Base-by-base conservation (phyloP, 2,888 invertebrate species). In the Chrysina gloriosa region DNA sequence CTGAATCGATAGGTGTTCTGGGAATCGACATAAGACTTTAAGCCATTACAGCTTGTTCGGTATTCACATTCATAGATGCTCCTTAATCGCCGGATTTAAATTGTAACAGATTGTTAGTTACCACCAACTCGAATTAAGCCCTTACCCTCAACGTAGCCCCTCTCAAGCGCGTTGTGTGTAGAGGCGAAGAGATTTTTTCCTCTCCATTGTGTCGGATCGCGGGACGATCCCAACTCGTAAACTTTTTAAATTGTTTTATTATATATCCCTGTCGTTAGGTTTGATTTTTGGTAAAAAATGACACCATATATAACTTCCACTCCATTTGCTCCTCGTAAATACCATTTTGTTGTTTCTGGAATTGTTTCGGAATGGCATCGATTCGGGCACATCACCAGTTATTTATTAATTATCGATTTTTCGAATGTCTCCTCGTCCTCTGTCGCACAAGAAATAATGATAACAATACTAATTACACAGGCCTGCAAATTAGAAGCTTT, bases 11-110 rank as follows among this genome's bases (percentile, higher is more conserved):
- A 71, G 72, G 71, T 71, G 72, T 70, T 72, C 69, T 66, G 74
- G 72, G 73, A 74, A 72, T 73, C 72, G 70, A 70, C 72, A 73
- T 75, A 75, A 75, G 75, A 74, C 75, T 65, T 68, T 74, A 74
- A 74, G 73, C 74, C 69, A 68, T 61, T 69, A 39, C 52, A 68
- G 70, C 70, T 64, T 72, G 72, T 72, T 72, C 72, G 72, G 71
- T 68, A 72, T 65, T 70, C 69, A 67, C 65, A 70, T 61, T 72
- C 69, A 70, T 69, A 70, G 68, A 71, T 68, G 68, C 58, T 69
- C 23, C 70, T 72, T 72, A 72, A 72, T 72, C 72, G 66, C 69
- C 64, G 72, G 72, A 70, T 72, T 72, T 72, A 71, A 72, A 70
- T 72, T 72, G 72, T 72, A 70, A 70, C 72, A 65, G 70, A 50